Percentiles rank a stretch among this genome's conserved stretches.
Evolutionary conservation across 2,888 invertebrate species (phyloP).

Genomic region (Amblyjoppa fuscipennis): DNA sequence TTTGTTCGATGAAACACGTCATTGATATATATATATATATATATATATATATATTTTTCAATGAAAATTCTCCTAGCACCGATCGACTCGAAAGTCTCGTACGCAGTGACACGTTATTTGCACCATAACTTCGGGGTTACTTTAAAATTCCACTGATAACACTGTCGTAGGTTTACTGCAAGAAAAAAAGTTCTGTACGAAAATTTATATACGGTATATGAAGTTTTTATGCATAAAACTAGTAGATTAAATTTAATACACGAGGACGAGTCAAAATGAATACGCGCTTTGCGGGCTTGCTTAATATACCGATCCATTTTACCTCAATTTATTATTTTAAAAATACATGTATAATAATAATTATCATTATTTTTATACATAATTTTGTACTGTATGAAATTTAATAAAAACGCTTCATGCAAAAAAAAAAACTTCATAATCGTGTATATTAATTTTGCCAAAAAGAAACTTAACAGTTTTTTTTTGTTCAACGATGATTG

Average conservation of each 20-base stretch:
- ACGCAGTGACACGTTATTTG: not conserved
- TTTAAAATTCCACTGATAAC: not conserved
- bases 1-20: not conserved
- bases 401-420: not conserved
- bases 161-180: not conserved
- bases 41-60: not conserved
- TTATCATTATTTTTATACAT: not conserved
- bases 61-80: not conserved
- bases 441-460: not conserved
- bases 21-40: not conserved
- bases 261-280: not conserved
- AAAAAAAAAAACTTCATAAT: not conserved
- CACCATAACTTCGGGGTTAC: not conserved
- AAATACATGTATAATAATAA: not conserved
- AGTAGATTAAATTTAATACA: no score
- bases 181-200: not conserved
- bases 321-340: not conserved
- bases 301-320: not conserved
- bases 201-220: not conserved
- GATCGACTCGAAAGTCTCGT: constrained; percentile 1
- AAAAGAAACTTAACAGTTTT: not conserved
- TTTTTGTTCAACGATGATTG: not conserved
- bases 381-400: not conserved
- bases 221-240: not conserved
- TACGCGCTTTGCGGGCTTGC: not conserved